Evolutionary conservation across 2,113 vertebrate genomes (phyloP).

Genomic region (Proteles cristata): DNA sequence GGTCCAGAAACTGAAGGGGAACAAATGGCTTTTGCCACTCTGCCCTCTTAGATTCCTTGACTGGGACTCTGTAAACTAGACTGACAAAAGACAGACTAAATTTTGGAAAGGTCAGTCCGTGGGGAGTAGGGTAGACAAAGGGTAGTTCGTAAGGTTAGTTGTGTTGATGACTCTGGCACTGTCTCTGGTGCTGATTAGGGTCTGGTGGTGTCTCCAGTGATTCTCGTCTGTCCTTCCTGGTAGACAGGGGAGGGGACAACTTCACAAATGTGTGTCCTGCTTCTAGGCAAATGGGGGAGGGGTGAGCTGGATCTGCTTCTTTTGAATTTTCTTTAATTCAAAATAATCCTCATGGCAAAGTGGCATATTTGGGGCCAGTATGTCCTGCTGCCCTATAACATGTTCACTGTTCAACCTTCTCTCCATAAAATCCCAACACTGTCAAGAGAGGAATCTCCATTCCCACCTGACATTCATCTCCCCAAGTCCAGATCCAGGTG

Average conservation of each 20-base stretch:
- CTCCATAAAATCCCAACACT: neutral
- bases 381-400: neutral
- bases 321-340: neutral
- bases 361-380: fast-evolving
- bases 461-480: neutral
- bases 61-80: neutral
- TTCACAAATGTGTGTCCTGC: neutral
- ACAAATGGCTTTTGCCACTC: no score
- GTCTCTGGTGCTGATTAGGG: neutral
- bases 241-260: no score
- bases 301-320: neutral
- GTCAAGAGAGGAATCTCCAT: fast-evolving
- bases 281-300: neutral
- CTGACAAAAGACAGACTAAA: neutral
- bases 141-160: no score
- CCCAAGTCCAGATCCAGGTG: neutral
- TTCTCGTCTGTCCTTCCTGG: neutral
- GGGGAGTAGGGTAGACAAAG: no score
- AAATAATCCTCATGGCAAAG: neutral
- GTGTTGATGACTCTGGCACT: fast-evolving
- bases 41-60: no score
- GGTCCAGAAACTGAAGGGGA: neutral
- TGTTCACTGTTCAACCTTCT: fast-evolving
- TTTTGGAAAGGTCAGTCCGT: neutral
- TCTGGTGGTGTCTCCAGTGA: neutral